These are phyloP conservation scores for Pyrrhosoma nymphula DNA, from an alignment of 2,888 invertebrate species.

Conservation along the genomic window DNA sequence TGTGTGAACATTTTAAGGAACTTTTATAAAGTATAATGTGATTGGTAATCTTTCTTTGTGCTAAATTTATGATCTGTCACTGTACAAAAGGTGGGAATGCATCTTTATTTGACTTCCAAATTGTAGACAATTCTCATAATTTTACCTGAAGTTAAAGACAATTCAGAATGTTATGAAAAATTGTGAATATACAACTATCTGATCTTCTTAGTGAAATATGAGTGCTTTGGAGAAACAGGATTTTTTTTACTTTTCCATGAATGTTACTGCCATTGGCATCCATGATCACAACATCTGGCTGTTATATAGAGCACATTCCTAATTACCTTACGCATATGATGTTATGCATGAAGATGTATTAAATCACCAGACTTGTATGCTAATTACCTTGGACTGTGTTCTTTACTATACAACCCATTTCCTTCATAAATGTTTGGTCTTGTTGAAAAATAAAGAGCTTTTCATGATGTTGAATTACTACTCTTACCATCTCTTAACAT, in stretches of 20 bases:
- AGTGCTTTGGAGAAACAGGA: conserved; percentile 42
- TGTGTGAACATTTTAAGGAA: conserved; percentile 1
- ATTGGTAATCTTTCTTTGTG: conserved; percentile 55
- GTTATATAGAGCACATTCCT: conserved; percentile 67
- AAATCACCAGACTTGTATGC: conserved; percentile 57
- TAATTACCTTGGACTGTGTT: conserved; percentile 67
- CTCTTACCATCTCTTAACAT: conserved; percentile 45
- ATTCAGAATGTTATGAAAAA: conserved; percentile 24
- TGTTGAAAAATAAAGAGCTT: conserved; percentile 71
- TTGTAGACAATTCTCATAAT: conserved; percentile 33
- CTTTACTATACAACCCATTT: conserved; percentile 68
- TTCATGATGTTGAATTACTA: conserved; percentile 70
- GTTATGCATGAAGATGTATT: conserved; percentile 64
- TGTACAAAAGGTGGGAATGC: conserved; percentile 52
- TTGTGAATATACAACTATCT: conserved; percentile 37
- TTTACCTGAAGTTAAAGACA: not conserved
- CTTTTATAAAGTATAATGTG: conserved; percentile 51
- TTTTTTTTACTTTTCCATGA: conserved; percentile 38
- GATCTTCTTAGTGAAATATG: conserved; percentile 31
- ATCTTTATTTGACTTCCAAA: conserved; percentile 26
- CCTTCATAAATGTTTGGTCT: conserved; percentile 71
- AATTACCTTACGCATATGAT: conserved; percentile 65
- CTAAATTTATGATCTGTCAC: conserved; percentile 50
- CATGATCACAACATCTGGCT: conserved; percentile 41
- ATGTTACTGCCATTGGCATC: conserved; percentile 50